phyloP scores from a whole-genome alignment of 2,888 invertebrate genomes.

The Sphaerophoria rueppellii region DNA sequence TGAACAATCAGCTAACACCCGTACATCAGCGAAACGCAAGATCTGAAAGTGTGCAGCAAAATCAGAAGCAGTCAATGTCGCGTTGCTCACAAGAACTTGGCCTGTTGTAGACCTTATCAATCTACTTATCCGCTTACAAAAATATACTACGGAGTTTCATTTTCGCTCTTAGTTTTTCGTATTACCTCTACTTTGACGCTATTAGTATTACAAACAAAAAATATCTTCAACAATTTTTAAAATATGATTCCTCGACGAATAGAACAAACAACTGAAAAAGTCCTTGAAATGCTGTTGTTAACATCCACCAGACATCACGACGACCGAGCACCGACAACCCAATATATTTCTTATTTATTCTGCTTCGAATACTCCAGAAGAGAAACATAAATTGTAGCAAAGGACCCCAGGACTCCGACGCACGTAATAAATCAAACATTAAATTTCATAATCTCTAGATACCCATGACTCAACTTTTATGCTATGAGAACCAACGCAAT shows the following conservation, averaged over 20 bases:
- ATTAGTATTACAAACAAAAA: background rate
- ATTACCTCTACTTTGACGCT: background rate
- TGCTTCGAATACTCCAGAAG: background rate
- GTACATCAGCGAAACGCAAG: no score
- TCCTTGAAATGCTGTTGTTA: background rate
- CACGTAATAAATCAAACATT: conserved; percentile 69
- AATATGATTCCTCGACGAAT: background rate
- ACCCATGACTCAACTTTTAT: conserved; percentile 3
- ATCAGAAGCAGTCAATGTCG: no score
- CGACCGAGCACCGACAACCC: background rate
- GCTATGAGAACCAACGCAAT: background rate
- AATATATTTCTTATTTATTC: background rate
- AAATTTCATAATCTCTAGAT: conserved; percentile 54
- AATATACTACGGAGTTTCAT: no score
- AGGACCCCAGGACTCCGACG: conserved; percentile 28
- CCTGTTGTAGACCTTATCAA: no score
- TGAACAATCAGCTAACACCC: no score
- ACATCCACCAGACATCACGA: background rate
- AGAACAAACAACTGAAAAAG: background rate
- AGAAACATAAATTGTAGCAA: conserved; percentile 26
- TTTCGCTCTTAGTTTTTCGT: no score
- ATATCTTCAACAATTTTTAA: background rate
- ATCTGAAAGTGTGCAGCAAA: no score
- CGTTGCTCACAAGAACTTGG: no score
- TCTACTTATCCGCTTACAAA: no score